Evolutionary conservation across 2,113 vertebrate species (phyloP).

Genomic region (Ciconia stormi): DNA sequence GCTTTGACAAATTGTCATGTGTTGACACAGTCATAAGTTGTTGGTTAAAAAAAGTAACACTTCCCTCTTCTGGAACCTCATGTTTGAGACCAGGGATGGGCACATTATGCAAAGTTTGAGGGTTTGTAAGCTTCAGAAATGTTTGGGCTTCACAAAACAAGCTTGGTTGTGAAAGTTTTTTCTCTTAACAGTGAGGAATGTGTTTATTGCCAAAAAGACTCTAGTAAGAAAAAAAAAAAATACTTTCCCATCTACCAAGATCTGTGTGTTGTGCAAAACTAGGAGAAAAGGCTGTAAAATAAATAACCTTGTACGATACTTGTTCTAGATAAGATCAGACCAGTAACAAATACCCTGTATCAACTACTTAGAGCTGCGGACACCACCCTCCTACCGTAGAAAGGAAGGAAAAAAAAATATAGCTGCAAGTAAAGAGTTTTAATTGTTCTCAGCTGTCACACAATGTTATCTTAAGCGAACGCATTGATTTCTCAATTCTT

Average conservation of each 20-base stretch:
- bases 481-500: constrained; percentile 17
- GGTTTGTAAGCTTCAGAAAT: constrained; percentile 66
- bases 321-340: constrained; percentile 23
- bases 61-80: constrained; percentile 74
- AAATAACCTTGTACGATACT: constrained; percentile 4
- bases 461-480: constrained; percentile 12
- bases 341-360: constrained; percentile 14
- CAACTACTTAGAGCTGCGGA: background rate
- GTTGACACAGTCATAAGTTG: constrained; percentile 79
- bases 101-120: constrained; percentile 63
- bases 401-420: background rate
- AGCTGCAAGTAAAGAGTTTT: constrained; percentile 16
- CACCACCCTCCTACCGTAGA: background rate
- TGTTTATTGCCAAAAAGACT: constrained; percentile 57
- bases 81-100: constrained; percentile 60
- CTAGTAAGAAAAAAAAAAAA: background rate
- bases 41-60: constrained; percentile 79
- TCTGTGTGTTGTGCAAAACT: constrained; percentile 6
- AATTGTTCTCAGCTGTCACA: constrained; percentile 50
- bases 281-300: constrained; percentile 37
- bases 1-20: constrained; percentile 82
- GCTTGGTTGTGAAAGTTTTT: constrained; percentile 50
- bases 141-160: constrained; percentile 68
- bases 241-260: background rate
- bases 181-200: constrained; percentile 39